These are phyloP conservation scores for Sebastes aleutianus DNA, from an alignment of 2,797 vertebrate species.

Conservation along the genomic window DNA sequence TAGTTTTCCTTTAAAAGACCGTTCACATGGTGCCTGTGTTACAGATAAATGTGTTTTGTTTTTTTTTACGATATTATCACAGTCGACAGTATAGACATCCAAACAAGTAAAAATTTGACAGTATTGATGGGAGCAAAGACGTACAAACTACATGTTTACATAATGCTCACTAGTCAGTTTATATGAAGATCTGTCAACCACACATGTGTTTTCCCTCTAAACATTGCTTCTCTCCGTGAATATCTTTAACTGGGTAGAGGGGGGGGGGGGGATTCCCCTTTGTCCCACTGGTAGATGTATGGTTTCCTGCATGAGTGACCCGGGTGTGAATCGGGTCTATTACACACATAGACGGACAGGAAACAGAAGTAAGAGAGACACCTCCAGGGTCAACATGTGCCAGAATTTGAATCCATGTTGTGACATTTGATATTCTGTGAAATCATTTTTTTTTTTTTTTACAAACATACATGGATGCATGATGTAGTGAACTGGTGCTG, in stretches of 20 bases:
- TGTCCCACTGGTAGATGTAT: constrained; percentile 20
- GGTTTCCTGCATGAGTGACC: constrained; percentile 54
- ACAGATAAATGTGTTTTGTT: neutral
- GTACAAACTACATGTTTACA: neutral
- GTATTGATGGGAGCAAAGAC: neutral
- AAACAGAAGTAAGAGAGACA: constrained; percentile 29
- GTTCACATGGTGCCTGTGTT: neutral
- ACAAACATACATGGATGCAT: neutral
- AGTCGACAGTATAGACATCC: neutral
- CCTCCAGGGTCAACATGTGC: neutral
- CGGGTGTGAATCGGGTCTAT: neutral
- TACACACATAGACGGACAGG: constrained; percentile 22
- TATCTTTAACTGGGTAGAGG: neutral
- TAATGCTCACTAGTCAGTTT: neutral
- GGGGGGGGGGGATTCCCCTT: constrained; percentile 12
- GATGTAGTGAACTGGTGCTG: neutral
- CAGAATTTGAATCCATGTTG: constrained; percentile 11
- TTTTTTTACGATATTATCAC: neutral
- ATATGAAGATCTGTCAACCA: neutral
- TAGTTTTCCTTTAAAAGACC: neutral
- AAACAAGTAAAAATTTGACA: neutral
- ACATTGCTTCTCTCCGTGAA: constrained; percentile 2
- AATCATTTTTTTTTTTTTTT: neutral
- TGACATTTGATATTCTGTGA: neutral
- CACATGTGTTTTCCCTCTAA: constrained; percentile 12